These are phyloP conservation scores for Holcopasites calliopsidis DNA, from an alignment of 1,140 invertebrate species.

Conservation along the genomic window DNA sequence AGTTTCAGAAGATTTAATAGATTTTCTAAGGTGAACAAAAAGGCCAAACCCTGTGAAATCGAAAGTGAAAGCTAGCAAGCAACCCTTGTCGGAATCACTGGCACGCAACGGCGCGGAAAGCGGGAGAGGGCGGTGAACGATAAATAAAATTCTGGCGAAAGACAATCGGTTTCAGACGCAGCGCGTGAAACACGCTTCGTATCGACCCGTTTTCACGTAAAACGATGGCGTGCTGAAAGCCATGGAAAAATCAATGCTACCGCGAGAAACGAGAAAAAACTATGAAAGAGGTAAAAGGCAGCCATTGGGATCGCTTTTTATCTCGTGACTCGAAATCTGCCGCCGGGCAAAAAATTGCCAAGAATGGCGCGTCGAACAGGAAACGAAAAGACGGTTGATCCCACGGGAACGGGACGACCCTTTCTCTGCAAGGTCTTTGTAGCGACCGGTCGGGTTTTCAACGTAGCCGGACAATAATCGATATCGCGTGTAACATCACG, in stretches of 20 bases:
- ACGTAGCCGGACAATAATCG: slow-evolving; percentile 29
- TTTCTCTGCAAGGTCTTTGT: background rate
- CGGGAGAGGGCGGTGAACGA: too few species aligned
- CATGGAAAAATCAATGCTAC: slow-evolving; percentile 15
- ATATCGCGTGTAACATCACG: slow-evolving; percentile 44
- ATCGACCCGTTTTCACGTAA: background rate
- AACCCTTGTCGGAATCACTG: too few species aligned
- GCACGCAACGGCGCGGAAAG: too few species aligned
- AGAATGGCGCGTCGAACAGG: slow-evolving; percentile 3
- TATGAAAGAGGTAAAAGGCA: background rate
- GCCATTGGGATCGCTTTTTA: slow-evolving; percentile 16
- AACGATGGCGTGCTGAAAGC: background rate
- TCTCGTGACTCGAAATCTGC: slow-evolving; percentile 5
- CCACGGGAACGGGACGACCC: background rate
- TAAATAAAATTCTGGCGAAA: background rate
- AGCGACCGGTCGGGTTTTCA: background rate
- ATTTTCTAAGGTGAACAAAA: too few species aligned
- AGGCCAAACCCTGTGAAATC: too few species aligned
- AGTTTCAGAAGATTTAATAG: too few species aligned
- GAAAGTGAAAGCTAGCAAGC: background rate
- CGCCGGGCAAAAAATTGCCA: background rate
- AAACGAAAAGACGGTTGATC: slow-evolving; percentile 35
- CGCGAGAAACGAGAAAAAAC: background rate
- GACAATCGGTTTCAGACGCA: background rate
- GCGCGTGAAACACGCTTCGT: background rate